phyloP scores from a whole-genome alignment of 1,140 invertebrate genomes.

The Portunus trituberculatus region DNA sequence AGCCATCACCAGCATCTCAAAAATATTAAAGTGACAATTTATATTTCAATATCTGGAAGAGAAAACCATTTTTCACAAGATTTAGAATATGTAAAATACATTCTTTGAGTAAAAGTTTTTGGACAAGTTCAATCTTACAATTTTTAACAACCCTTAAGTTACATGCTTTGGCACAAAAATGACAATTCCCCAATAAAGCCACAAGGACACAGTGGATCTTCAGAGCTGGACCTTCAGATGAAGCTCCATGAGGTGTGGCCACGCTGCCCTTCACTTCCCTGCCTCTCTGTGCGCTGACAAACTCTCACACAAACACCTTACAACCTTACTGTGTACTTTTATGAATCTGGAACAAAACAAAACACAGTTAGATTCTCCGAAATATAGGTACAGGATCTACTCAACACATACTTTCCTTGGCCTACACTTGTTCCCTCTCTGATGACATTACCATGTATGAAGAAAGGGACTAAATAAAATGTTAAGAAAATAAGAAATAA shows the following conservation, averaged over 20 bases:
- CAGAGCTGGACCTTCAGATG: background rate
- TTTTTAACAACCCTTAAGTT: background rate
- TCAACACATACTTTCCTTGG: too few species aligned
- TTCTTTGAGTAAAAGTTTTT: background rate
- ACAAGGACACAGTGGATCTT: background rate
- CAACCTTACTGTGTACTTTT: conserved; percentile 73
- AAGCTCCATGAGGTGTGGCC: background rate
- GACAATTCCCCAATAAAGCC: background rate
- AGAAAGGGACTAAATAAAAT: too few species aligned
- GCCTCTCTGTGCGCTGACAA: conserved; percentile 61
- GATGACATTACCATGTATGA: too few species aligned
- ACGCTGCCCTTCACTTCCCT: background rate
- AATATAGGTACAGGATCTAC: too few species aligned
- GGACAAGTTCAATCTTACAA: background rate
- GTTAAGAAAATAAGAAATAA: too few species aligned
- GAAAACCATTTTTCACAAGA: background rate
- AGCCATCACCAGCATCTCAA: background rate
- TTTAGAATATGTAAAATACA: background rate
- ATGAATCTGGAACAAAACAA: conserved; percentile 58
- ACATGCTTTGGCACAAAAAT: conserved; percentile 25
- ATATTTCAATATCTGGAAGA: background rate
- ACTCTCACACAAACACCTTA: conserved; percentile 63
- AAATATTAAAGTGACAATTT: background rate
- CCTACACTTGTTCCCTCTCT: too few species aligned
- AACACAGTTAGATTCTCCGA: background rate